These are phyloP conservation scores for Brienomyrus longianalis DNA, from an alignment of 2,113 vertebrate species.

Conservation along the genomic window DNA sequence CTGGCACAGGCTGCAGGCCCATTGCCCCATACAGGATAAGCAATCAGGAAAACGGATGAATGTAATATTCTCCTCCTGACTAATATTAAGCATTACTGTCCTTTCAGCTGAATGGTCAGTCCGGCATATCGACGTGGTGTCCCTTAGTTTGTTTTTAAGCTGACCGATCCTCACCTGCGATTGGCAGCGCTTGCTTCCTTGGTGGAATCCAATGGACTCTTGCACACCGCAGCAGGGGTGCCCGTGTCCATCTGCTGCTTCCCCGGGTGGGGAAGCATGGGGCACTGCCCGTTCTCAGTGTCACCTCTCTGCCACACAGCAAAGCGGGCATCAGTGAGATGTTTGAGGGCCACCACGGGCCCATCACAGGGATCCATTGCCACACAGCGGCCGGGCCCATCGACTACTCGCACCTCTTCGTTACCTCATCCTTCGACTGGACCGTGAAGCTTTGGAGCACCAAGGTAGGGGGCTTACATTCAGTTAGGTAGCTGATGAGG, in stretches of 20 bases:
- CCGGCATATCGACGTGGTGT: not conserved
- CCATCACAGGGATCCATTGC: slow-evolving; percentile 94
- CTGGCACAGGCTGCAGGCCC: not conserved
- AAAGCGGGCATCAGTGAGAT: slow-evolving; percentile 98
- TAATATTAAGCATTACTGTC: not conserved
- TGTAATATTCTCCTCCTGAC: not conserved
- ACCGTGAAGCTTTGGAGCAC: slow-evolving; percentile 98
- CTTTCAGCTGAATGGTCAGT: not conserved
- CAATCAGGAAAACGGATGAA: not conserved
- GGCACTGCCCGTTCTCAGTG: not conserved
- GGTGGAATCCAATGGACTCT: not conserved
- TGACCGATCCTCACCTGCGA: not conserved
- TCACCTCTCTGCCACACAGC: slow-evolving; percentile 53
- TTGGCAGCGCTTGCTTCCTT: not conserved
- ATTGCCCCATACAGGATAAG: not conserved
- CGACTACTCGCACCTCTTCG: slow-evolving; percentile 96
- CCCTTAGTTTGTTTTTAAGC: not conserved
- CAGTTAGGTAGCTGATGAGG: not conserved
- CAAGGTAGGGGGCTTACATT: slow-evolving; percentile 66
- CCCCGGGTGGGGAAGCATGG: not conserved
- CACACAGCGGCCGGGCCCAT: slow-evolving; percentile 88
- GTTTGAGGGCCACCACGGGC: slow-evolving; percentile 97
- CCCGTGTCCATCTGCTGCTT: not conserved
- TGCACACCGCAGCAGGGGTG: not conserved
- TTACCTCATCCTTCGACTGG: slow-evolving; percentile 97